Base-by-base conservation (phyloP, 2,113 vertebrate species). In the Xenopus borealis region DNA sequence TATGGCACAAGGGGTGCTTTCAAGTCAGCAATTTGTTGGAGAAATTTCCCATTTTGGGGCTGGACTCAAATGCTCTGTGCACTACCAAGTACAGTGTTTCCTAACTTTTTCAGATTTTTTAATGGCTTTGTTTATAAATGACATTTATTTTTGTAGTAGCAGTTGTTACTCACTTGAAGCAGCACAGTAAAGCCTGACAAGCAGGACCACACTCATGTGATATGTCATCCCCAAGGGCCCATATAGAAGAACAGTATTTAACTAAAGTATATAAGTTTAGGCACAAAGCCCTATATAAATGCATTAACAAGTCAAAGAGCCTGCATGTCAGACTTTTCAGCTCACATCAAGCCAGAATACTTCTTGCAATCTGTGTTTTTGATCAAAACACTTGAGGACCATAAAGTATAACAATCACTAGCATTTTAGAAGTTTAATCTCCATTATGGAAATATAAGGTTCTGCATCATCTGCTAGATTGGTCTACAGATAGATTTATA, bases 401-500 rank as follows among this genome's bases (percentile, higher is more conserved):
- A 69, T 76, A 55, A 69, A 68, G 62, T n/a, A 27, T 19, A 67
- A 68, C 64, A 75, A 69, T 62, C 78, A 82, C 80, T 7, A 78
- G 65, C 69, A 71, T 72, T 80, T 81, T 84, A 84, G 78, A 77
- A 83, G 87, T 83, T 88, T 85, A 58, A 79, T 86, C 65, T 80
- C 83, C 81, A 82, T 63, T 3, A 78, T 72, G 72, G 85, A 85
- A 81, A 83, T 75, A 81, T 73, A 87, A 85, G 75, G 72, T 79
- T 57, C 78, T 85, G 79, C 64, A 64, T 79, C 78, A 78, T 81
- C 81, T 85, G 79, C 27, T 83, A 50, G 79, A 84, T 82, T 14
- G 64, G 46, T 75, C 65, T 74, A 20, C 65, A 69, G 79, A 72
- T 73, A 82, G 72, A 86, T 86, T 87, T 85, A 86, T 85, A 79